phyloP scores from a whole-genome alignment of 1,140 invertebrate species.

The Hydropsyche tenuis region DNA sequence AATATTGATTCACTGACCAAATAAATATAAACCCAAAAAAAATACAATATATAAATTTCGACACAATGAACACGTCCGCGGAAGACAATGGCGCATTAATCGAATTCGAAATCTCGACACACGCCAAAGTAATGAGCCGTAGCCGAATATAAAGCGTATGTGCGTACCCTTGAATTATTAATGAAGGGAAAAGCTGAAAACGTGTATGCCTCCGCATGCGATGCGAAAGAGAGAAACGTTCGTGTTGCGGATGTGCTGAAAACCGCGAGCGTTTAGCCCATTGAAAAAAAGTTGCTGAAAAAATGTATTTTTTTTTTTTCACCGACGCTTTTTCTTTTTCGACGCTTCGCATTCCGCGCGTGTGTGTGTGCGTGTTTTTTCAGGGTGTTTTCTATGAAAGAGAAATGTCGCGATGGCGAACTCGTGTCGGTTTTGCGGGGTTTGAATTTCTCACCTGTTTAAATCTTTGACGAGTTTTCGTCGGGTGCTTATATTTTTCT shows the following conservation, averaged over 20 bases:
- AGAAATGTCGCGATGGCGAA: too few relatives aligned
- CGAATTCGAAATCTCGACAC: conserved; percentile 9
- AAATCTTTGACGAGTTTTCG: too few relatives aligned
- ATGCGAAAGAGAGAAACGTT: neutral
- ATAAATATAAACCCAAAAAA: too few relatives aligned
- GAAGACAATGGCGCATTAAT: neutral
- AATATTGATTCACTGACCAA: too few relatives aligned
- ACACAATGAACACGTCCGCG: neutral
- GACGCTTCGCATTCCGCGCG: neutral
- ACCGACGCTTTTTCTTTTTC: neutral
- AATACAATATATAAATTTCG: too few relatives aligned
- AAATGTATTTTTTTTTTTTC: neutral
- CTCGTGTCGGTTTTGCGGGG: too few relatives aligned
- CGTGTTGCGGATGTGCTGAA: neutral
- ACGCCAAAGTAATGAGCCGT: conserved; percentile 9
- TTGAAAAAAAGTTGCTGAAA: neutral
- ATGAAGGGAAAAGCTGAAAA: conserved; percentile 2
- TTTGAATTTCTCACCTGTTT: too few relatives aligned
- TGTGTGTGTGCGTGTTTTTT: too few relatives aligned
- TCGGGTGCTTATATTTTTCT: too few relatives aligned
- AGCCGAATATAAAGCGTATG: neutral
- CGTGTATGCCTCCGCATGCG: too few relatives aligned
- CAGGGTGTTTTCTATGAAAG: too few relatives aligned
- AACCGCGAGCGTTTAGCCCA: neutral
- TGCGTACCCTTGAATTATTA: conserved; percentile 9